phyloP scores from a whole-genome alignment of 2,113 vertebrate species.

The Ceratotherium simum region DNA sequence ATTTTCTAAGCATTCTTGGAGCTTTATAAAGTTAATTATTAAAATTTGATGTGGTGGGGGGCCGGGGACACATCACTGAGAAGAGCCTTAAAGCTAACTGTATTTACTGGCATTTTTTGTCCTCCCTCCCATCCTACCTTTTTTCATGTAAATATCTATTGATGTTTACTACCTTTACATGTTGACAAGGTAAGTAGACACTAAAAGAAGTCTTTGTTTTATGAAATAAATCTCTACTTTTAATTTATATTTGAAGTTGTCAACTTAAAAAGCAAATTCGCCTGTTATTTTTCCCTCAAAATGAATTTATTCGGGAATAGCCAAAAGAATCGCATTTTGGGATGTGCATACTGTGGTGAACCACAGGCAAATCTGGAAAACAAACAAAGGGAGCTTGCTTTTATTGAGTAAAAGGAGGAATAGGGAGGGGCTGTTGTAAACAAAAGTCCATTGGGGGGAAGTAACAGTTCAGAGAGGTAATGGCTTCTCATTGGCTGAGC shows the following conservation, averaged over 20 bases:
- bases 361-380: too few species aligned
- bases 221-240: conserved; percentile 27
- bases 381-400: too few species aligned
- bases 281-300: too few species aligned
- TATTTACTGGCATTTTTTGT: background rate
- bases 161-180: background rate
- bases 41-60: background rate
- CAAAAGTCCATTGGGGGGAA: too few species aligned
- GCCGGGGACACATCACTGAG: background rate
- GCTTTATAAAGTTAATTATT: background rate
- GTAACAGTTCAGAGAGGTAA: too few species aligned
- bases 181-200: background rate
- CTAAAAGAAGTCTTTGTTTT: conserved; percentile 20
- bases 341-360: too few species aligned
- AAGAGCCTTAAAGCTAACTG: background rate
- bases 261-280: too few species aligned
- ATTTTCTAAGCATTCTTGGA: background rate
- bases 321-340: too few species aligned
- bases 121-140: background rate
- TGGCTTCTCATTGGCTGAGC: too few species aligned
- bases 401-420: too few species aligned
- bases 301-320: too few species aligned
- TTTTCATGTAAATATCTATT: background rate
- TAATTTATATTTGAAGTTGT: conserved; percentile 29
- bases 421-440: too few species aligned